A percentile compares a stretch with the other conserved stretches of the same genome.
Evolutionary conservation across 2,888 invertebrate species (phyloP).

Genomic region (Apeira syringaria): DNA sequence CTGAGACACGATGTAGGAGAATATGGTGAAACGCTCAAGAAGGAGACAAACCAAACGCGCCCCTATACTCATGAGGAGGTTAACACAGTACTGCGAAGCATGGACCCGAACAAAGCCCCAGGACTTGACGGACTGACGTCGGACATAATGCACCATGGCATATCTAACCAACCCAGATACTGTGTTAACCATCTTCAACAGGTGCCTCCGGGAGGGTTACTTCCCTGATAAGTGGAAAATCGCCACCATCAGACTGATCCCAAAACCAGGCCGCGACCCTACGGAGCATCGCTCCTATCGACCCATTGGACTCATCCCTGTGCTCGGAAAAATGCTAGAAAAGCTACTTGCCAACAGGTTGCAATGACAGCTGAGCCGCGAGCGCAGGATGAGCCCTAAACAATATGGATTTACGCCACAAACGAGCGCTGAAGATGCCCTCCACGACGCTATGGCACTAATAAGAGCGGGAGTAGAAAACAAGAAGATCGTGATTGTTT

Average conservation of each 20-base stretch:
- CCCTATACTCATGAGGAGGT: neutral
- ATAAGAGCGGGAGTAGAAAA: neutral
- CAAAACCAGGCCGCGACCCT: neutral
- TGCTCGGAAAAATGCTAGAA: neutral
- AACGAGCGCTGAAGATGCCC: neutral
- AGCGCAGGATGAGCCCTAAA: neutral
- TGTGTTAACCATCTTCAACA: neutral
- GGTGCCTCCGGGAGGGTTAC: neutral
- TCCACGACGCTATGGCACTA: neutral
- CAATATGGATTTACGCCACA: neutral
- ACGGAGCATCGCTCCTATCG: no score
- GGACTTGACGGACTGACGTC: neutral
- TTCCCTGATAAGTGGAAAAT: neutral
- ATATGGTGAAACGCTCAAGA: neutral
- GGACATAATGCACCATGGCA: constrained; percentile 10
- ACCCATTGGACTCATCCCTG: no score
- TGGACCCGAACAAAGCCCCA: neutral
- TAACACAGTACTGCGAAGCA: neutral
- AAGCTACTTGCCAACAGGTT: neutral
- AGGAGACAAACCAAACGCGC: no score
- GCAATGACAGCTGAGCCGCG: neutral
- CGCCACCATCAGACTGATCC: neutral
- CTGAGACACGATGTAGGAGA: neutral
- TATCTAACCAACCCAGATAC: no score
- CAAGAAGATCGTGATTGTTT: neutral